Conservation (phyloP, 1,140 invertebrate genomes). For the Sweltsa coloradensis region DNA sequence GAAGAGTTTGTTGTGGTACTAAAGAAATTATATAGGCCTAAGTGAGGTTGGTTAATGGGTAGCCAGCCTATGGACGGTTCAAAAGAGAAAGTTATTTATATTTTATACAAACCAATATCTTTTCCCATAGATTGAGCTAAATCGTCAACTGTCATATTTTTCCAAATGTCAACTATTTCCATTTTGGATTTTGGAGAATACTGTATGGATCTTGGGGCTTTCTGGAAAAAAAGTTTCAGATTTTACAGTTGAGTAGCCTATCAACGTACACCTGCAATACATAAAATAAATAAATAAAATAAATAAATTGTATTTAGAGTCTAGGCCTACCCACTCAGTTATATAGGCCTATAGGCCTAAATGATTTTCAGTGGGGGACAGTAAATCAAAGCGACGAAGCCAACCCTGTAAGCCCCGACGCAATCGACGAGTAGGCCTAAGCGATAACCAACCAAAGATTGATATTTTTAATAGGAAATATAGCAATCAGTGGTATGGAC, state of each 20-base stretch:
- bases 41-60: not conserved
- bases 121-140: constrained; percentile 43
- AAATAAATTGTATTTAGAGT: not conserved
- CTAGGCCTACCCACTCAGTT: not conserved
- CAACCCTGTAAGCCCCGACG: no score
- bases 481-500: no score
- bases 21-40: not conserved
- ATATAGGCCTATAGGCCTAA: no score
- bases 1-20: constrained; percentile 22
- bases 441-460: no score
- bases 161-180: constrained; percentile 53
- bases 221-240: constrained; percentile 25
- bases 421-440: no score
- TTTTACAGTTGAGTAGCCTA: no score
- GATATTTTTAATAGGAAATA: no score
- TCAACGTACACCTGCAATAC: not conserved
- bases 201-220: constrained; percentile 34
- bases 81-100: not conserved
- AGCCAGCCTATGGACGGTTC: no score
- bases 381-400: no score
- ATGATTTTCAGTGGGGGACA: no score
- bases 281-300: not conserved
- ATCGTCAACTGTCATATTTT: constrained; percentile 62
- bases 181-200: constrained; percentile 35
- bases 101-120: constrained; percentile 23